Base-by-base conservation (phyloP, 2,888 invertebrate species). In the Pristionchus exspectatus region DNA sequence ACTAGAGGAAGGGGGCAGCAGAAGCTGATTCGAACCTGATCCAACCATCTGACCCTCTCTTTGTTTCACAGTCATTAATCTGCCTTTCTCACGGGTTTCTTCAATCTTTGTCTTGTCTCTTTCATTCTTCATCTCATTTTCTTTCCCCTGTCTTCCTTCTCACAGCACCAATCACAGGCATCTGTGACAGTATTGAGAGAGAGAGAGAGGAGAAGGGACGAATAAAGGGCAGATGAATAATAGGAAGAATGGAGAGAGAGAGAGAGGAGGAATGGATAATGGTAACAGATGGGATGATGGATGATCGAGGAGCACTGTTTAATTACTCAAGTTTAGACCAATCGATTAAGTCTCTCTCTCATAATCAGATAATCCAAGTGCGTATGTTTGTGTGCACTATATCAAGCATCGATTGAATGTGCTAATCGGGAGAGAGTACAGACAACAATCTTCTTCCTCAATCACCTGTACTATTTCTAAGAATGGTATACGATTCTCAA, bases 121-220 rank as follows among this genome's bases (percentile, higher is more conserved):
- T 38, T 30, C 38, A 30, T 77, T 77, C 38, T 77, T 30, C 38
- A 38, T 77, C n/a, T 74, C n/a, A 9, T 30, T 74, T 33, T 72
- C 72, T 72, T 72, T 18, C 21, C 30, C 72, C 30, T 33, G 33
- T n/a, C 44, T 77, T 21, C 77, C 77, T 77, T 77, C 77, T 77
- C 77, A 77, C 77, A 77, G 44, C 38, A 77, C 77, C 77, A 77
- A 77, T 77, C 77, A 77, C 77, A 77, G 77, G 77, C 77, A 77
- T 77, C 77, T 77, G 77, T 77, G 77, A 77, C 77, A 77, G 77
- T 77, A 77, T 77, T 77, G 77, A 44, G 83, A 83, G 83, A 83
- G 30, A 56, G 77, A 44, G 83, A 83, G 83, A 83, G 30, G 83
- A 83, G 83, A 83, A 83, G 83, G 83, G n/a, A 56, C 18, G 30